A percentile compares a stretch with the other conserved stretches of the same genome.
Conservation (phyloP, 1,140 invertebrate genomes). For the Drosophila lowei region DNA sequence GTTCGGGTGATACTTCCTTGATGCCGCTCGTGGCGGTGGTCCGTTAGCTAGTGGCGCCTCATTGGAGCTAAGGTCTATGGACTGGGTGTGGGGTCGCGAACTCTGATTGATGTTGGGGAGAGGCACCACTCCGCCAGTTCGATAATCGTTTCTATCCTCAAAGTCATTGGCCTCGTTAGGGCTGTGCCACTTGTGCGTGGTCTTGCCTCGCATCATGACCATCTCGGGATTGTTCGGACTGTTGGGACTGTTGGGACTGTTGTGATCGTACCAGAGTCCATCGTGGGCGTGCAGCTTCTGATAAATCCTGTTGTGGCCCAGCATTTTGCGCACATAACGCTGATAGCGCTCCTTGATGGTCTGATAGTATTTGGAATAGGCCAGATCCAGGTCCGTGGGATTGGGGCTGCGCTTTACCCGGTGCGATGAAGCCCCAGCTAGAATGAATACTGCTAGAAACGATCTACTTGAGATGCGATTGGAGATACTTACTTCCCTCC, state of each 20-base stretch:
- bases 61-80: constrained; percentile 36
- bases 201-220: constrained; percentile 51
- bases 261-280: constrained; percentile 53
- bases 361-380: constrained; percentile 79
- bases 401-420: constrained; percentile 45
- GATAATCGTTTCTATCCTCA: constrained; percentile 29
- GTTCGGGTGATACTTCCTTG: constrained; percentile 35
- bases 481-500: constrained; percentile 5
- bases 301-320: constrained; percentile 54
- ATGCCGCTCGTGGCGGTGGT: background rate
- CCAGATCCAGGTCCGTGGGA: constrained; percentile 61
- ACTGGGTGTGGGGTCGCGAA: constrained; percentile 35
- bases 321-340: constrained; percentile 74
- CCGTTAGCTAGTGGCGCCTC: constrained; percentile 31
- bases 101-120: constrained; percentile 61
- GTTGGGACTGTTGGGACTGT: constrained; percentile 14
- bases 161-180: constrained; percentile 22
- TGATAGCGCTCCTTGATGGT: constrained; percentile 78
- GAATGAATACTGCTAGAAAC: background rate
- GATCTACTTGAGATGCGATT: background rate
- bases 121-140: constrained; percentile 20
- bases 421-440: background rate
- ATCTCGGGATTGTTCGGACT: constrained; percentile 45
- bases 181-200: constrained; percentile 52
- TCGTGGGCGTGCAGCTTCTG: constrained; percentile 60